Conservation (phyloP, 2,113 vertebrate genomes). For the Lampris megalopsis region DNA sequence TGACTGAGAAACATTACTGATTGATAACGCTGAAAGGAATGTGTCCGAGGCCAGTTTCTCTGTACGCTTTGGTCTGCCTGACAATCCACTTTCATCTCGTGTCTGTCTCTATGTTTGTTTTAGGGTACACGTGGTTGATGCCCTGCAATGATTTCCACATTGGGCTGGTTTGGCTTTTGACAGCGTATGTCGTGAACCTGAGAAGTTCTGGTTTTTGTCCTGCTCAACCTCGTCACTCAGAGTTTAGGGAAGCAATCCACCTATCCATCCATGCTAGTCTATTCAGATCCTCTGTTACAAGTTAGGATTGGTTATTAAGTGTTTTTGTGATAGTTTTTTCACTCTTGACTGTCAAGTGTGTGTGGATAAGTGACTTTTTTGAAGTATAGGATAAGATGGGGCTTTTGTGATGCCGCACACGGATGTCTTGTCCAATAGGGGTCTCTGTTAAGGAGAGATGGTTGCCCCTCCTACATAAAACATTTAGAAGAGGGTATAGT, state of each 20-base stretch:
- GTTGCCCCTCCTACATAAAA: slow-evolving; percentile 38
- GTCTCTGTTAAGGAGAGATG: slow-evolving; percentile 46
- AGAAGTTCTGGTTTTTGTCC: slow-evolving; percentile 32
- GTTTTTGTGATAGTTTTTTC: slow-evolving; percentile 52
- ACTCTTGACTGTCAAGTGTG: slow-evolving; percentile 63
- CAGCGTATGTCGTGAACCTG: slow-evolving; percentile 9
- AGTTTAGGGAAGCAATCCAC: slow-evolving; percentile 16
- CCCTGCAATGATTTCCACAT: slow-evolving; percentile 36
- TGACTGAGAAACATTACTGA: slow-evolving; percentile 28
- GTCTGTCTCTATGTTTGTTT: slow-evolving; percentile 6
- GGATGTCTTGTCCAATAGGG: slow-evolving; percentile 66
- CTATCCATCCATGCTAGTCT: slow-evolving; percentile 51
- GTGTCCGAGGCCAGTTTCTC: slow-evolving; percentile 58
- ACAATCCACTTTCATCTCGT: slow-evolving; percentile 65
- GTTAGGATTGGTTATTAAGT: slow-evolving; percentile 36
- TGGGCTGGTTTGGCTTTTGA: neutral
- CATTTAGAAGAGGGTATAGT: slow-evolving; percentile 43
- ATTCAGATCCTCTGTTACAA: slow-evolving; percentile 55
- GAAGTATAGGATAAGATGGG: slow-evolving; percentile 57
- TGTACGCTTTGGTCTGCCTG: slow-evolving; percentile 61
- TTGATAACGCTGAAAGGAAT: slow-evolving; percentile 42
- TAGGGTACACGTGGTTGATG: slow-evolving; percentile 24
- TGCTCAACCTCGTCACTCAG: slow-evolving; percentile 7
- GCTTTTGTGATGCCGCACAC: slow-evolving; percentile 61
- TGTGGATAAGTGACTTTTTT: slow-evolving; percentile 61